phyloP scores from a whole-genome alignment of 1,140 invertebrate genomes.

The Bombus pyrosoma region DNA sequence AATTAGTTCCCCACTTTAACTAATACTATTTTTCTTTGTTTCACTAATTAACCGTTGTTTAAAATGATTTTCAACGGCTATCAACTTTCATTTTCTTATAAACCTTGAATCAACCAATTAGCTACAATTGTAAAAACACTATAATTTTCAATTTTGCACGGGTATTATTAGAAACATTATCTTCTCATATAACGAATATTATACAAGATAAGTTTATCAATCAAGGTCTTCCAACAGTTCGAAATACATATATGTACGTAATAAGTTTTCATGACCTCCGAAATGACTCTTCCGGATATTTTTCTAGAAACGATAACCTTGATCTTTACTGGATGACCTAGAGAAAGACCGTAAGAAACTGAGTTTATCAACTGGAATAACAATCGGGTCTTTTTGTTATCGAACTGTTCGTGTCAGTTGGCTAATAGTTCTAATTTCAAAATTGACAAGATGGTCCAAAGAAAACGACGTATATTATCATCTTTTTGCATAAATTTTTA shows the following conservation, averaged over 20 bases:
- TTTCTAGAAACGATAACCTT: neutral
- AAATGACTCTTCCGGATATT: neutral
- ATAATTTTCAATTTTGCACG: constrained; percentile 27
- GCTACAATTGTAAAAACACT: neutral
- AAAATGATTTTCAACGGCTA: neutral
- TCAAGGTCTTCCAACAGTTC: neutral
- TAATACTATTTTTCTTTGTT: neutral
- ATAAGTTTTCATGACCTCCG: too few relatives aligned
- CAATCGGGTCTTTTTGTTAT: neutral
- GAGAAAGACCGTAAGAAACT: neutral
- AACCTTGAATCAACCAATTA: constrained; percentile 22
- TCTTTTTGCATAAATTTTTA: too few relatives aligned
- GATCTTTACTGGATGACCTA: neutral
- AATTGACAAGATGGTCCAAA: too few relatives aligned
- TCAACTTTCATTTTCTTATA: neutral
- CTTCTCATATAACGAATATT: neutral
- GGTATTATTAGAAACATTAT: neutral
- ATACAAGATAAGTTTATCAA: neutral
- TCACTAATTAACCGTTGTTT: neutral
- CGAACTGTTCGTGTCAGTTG: too few relatives aligned
- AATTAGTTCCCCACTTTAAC: neutral
- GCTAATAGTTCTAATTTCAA: neutral
- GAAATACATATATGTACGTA: too few relatives aligned
- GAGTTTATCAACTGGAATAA: neutral
- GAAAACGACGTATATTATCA: too few relatives aligned